Evolutionary conservation across 2,888 invertebrate genomes (phyloP), one percentile per base, ranked within the genome.

Genomic region (Dysmachus trigonus): DNA sequence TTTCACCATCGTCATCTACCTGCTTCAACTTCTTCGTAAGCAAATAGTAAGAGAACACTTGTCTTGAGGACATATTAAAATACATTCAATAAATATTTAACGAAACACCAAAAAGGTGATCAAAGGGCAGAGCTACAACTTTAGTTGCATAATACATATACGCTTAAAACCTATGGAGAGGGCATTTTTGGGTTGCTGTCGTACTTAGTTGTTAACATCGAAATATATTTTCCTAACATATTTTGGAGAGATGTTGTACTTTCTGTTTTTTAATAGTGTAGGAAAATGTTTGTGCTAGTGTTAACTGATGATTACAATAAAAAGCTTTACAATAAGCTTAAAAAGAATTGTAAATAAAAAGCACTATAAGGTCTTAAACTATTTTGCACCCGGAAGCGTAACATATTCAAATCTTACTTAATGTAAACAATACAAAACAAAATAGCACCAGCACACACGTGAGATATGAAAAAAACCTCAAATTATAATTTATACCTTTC

Each of bases 371-470:
- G 0, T 22, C 47, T 47, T 47, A 47, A n/a, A 53, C 53, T 53
- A 53, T 38, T 18, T 22, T 53, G 22, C 53, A 53, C 53, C 7
- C 53, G 22, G 18, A 18, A 53, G 22, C 8, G 22, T 22, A 53
- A 53, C 22, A 10, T 22, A 53, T 53, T 53, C 22, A 18, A 53
- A 22, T 53, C 22, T 1, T 18, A 53, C 18, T 53, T 0, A 41
- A 8, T 53, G 53, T 53, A 53, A 53, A n/a, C 18, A 53, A 53
- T 53, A 22, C 22, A 6, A n/a, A 53, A 47, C n/a, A 62, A 62
- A 62, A 22, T 62, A 73, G 53, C 81, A 81, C 81, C 53, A 53
- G 53, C 53, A 62, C 81, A 53, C 81, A 81, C 62, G 62, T 81
- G 31, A 81, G 62, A 33, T 6, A 51, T 33, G 13, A 18, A 10